phyloP scores from a whole-genome alignment of 2,797 vertebrate species.

The Cirrhinus mrigala region DNA sequence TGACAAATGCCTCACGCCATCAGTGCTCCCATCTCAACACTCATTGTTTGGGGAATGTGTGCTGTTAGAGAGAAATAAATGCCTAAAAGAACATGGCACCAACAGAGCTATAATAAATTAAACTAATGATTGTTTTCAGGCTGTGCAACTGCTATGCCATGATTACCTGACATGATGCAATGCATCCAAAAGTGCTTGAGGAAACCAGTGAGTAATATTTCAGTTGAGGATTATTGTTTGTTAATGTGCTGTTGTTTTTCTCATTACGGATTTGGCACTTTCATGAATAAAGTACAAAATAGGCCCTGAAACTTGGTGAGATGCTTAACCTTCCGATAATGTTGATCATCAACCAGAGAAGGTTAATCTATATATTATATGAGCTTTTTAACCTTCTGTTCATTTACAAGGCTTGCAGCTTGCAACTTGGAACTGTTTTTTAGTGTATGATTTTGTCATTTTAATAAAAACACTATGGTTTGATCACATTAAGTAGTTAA shows the following conservation, averaged over 20 bases:
- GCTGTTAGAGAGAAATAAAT: constrained; percentile 39
- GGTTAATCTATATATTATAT: neutral
- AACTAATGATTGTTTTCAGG: constrained; percentile 14
- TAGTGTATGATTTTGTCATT: too few relatives aligned
- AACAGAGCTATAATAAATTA: constrained; percentile 24
- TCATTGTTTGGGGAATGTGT: constrained; percentile 20
- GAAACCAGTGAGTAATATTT: neutral
- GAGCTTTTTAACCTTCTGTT: neutral
- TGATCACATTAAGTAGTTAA: too few relatives aligned
- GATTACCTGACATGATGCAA: constrained; percentile 44
- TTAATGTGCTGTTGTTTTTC: constrained; percentile 19
- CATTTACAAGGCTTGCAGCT: neutral
- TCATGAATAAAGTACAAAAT: neutral
- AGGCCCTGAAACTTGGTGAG: neutral
- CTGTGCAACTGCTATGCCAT: constrained; percentile 21
- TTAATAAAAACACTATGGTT: too few relatives aligned
- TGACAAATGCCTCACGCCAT: constrained; percentile 41
- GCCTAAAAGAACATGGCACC: constrained; percentile 10
- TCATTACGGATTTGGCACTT: neutral
- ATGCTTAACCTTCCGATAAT: neutral
- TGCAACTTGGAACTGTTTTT: too few relatives aligned
- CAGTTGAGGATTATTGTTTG: constrained; percentile 20
- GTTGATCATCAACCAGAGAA: neutral
- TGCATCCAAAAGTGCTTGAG: constrained; percentile 10
- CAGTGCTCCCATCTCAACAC: constrained; percentile 35